A percentile compares a stretch with the other conserved stretches of the same genome.
phyloP scores from a whole-genome alignment of 2,888 invertebrate species.

The Tholera decimalis region DNA sequence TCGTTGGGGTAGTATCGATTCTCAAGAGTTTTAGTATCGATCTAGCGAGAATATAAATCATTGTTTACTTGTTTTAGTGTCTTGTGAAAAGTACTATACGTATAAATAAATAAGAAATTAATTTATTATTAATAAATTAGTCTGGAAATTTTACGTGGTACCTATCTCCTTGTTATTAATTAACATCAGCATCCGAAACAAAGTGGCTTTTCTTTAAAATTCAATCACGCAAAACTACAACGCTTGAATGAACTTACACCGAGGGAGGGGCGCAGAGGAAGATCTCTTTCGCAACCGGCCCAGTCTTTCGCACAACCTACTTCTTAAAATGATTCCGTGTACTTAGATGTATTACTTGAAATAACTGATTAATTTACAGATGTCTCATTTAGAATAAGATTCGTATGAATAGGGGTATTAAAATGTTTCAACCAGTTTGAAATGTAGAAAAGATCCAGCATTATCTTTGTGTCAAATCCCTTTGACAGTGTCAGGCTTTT shows the following conservation, averaged over 20 bases:
- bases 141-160: background rate
- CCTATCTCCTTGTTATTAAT: slow-evolving; percentile 40
- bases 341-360: slow-evolving; percentile 48
- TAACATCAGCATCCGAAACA: slow-evolving; percentile 40
- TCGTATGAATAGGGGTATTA: slow-evolving; percentile 37
- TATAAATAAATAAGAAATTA: too few species aligned
- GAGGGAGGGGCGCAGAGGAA: slow-evolving; percentile 58
- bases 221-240: slow-evolving; percentile 65
- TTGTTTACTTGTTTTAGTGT: too few species aligned
- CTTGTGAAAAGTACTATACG: too few species aligned
- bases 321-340: slow-evolving; percentile 56
- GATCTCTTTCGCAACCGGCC: slow-evolving; percentile 53
- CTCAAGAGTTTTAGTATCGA: too few species aligned
- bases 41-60: too few species aligned
- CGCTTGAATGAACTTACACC: slow-evolving; percentile 63
- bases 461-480: slow-evolving; percentile 9
- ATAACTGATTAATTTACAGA: slow-evolving; percentile 48
- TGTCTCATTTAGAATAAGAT: slow-evolving; percentile 28
- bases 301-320: slow-evolving; percentile 57
- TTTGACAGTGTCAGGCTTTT: slow-evolving; percentile 21
- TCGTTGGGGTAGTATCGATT: too few species aligned
- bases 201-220: slow-evolving; percentile 48
- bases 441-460: slow-evolving; percentile 15
- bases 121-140: background rate
- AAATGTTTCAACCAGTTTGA: slow-evolving; percentile 26